These are phyloP conservation scores for Plusia festucae DNA, from an alignment of 2,888 invertebrate species.

Conservation along the genomic window DNA sequence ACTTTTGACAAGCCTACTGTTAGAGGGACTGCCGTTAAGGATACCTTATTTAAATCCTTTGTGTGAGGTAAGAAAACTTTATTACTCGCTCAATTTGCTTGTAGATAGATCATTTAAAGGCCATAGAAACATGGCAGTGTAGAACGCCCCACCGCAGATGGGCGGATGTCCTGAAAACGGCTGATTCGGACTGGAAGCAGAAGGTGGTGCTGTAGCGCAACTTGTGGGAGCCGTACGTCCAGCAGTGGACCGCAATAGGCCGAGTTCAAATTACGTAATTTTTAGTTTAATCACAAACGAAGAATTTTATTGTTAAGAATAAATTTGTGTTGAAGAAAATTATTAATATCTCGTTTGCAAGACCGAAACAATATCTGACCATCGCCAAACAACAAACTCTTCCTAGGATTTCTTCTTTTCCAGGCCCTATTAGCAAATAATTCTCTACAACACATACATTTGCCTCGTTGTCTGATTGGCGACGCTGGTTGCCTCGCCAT, in stretches of 20 bases:
- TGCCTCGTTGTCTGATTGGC: slow-evolving; percentile 91
- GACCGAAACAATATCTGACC: neutral
- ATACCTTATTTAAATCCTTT: slow-evolving; percentile 91
- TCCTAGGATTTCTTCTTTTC: slow-evolving; percentile 24
- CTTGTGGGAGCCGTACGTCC: too few species aligned
- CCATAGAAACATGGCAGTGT: too few species aligned
- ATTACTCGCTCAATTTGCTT: neutral
- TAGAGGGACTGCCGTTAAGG: slow-evolving; percentile 93
- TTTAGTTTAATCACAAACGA: too few species aligned
- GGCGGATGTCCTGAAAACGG: too few species aligned
- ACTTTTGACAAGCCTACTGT: slow-evolving; percentile 89
- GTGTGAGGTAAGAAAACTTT: slow-evolving; percentile 82
- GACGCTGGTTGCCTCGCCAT: slow-evolving; percentile 93
- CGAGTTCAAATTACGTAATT: too few species aligned
- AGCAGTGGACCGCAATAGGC: too few species aligned
- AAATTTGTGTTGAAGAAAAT: neutral
- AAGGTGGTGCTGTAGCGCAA: too few species aligned
- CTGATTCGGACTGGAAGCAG: too few species aligned
- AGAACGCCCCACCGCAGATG: too few species aligned
- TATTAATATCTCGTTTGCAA: neutral
- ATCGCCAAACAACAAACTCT: neutral
- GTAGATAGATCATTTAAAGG: too few species aligned
- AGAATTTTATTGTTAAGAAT: too few species aligned
- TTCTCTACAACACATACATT: slow-evolving; percentile 91
- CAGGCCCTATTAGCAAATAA: slow-evolving; percentile 90